A percentile compares a stretch with the other conserved stretches of the same genome.
Conservation (phyloP, 53 echinoderm and acorn worm genomes). For the Mesocentrotus franciscanus region DNA sequence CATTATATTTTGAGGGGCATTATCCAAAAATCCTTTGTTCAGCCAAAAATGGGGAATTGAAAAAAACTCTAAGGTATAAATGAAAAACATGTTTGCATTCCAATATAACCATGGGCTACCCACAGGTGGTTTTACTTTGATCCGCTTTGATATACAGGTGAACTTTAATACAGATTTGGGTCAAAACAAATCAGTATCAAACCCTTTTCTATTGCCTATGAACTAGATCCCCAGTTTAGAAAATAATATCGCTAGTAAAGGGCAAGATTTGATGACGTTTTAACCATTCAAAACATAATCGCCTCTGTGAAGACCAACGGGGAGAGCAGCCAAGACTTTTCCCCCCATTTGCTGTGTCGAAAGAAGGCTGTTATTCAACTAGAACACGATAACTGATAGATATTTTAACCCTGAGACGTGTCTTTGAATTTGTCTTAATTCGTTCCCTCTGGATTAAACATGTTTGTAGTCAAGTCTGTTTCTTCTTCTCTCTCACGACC, state of each 20-base stretch:
- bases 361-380: conserved; percentile 24
- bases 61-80: not conserved
- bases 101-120: conserved; percentile 35
- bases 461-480: conserved; percentile 5
- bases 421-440: conserved; percentile 56
- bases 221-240: conserved; percentile 45
- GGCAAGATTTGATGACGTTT: conserved; percentile 52
- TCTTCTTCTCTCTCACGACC: not conserved
- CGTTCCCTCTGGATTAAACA: conserved; percentile 34
- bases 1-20: not conserved
- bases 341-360: not conserved
- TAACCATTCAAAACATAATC: conserved; percentile 47
- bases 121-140: conserved; percentile 45
- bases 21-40: conserved; percentile 17
- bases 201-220: conserved; percentile 43
- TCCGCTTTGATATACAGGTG: conserved; percentile 25
- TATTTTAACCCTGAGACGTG: conserved; percentile 34
- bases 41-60: not conserved
- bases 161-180: conserved; percentile 50
- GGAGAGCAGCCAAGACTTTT: not conserved
- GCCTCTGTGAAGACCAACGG: conserved; percentile 43
- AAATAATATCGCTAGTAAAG: conserved; percentile 9
- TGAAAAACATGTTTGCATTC: conserved; percentile 56
- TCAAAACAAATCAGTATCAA: conserved; percentile 61
- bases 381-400: conserved; percentile 50